These are phyloP conservation scores for Natator depressus DNA, from an alignment of 2,113 vertebrate species.

Conservation along the genomic window DNA sequence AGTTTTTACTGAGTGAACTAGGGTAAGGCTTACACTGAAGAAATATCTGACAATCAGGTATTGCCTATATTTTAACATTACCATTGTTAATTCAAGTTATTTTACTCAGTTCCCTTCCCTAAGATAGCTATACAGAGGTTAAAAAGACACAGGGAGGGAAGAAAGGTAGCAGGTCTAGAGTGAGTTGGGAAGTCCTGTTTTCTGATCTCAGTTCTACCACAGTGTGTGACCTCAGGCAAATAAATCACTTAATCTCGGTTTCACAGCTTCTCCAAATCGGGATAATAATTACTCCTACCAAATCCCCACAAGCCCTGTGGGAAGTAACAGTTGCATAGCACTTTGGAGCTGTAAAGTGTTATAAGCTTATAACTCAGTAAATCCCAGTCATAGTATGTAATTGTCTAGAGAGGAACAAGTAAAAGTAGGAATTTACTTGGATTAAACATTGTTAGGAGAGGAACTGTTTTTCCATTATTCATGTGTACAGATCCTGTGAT, in stretches of 20 bases:
- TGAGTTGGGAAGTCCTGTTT: background rate
- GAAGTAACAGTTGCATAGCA: background rate
- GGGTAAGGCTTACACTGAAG: background rate
- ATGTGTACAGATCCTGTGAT: background rate
- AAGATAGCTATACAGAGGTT: background rate
- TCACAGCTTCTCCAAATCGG: background rate
- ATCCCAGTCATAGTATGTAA: background rate
- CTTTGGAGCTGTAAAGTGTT: background rate
- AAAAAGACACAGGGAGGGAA: background rate
- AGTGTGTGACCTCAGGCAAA: background rate
- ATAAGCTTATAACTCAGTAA: background rate
- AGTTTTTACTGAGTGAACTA: background rate
- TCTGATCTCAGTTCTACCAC: background rate
- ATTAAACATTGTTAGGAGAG: background rate
- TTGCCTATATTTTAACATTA: background rate
- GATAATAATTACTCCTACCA: background rate
- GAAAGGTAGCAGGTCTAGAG: background rate
- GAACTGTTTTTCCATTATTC: background rate
- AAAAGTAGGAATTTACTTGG: background rate
- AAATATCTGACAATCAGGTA: background rate
- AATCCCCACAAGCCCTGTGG: too few species aligned
- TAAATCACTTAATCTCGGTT: background rate
- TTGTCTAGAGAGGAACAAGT: background rate
- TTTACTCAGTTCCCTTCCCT: background rate
- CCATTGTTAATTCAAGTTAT: background rate